Evolutionary conservation across 2,888 invertebrate genomes (phyloP).

Genomic region (Coenonympha arcania): DNA sequence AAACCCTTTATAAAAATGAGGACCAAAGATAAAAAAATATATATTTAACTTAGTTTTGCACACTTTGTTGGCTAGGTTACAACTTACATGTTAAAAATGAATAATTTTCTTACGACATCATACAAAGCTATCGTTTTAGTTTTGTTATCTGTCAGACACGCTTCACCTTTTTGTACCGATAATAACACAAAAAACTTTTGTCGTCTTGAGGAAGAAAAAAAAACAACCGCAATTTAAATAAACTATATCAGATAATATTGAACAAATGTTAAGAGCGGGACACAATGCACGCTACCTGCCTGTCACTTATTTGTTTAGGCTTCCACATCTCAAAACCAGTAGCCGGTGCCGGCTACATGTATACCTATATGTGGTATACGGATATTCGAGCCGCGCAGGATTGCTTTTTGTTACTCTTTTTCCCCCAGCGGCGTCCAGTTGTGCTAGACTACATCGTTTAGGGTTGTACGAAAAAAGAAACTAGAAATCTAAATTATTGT

Average conservation of each 20-base stretch:
- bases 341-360: conserved; percentile 53
- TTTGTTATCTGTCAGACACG: conserved; percentile 18
- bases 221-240: conserved; percentile 48
- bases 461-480: conserved; percentile 20
- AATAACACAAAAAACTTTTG: conserved; percentile 19
- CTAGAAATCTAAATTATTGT: neutral
- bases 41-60: neutral
- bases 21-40: neutral
- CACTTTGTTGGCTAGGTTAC: no score
- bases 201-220: conserved; percentile 26
- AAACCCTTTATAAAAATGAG: neutral
- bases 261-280: conserved; percentile 61
- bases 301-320: conserved; percentile 73
- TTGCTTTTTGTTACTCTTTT: conserved; percentile 63
- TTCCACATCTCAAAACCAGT: conserved; percentile 68
- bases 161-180: conserved; percentile 16
- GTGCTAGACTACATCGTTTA: conserved; percentile 46
- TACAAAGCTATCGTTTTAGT: no score
- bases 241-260: conserved; percentile 68
- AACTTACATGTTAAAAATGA: no score
- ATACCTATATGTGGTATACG: conserved; percentile 40
- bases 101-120: no score
- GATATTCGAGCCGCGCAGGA: conserved; percentile 43
- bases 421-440: conserved; percentile 55
- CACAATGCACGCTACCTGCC: conserved; percentile 64